Percentiles rank a stretch among this genome's conserved stretches.
Conservation (phyloP, 30 jellyfish, hydroid and myxozoan genomes). For the Aurelia coerulea region DNA sequence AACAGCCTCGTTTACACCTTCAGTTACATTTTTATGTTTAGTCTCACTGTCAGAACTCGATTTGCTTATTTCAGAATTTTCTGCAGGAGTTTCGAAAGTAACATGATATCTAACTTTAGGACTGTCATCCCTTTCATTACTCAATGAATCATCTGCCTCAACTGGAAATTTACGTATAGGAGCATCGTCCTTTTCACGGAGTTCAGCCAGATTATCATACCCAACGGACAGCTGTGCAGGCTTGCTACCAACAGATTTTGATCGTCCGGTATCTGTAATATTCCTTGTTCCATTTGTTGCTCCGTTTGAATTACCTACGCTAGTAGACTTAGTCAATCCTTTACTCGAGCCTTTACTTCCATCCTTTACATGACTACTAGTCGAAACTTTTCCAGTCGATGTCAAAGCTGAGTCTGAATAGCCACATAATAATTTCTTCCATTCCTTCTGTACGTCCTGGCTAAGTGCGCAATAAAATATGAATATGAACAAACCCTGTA, state of each 20-base stretch:
- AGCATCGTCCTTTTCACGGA: background rate
- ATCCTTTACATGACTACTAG: background rate
- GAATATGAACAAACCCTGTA: constrained; percentile 79
- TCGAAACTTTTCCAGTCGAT: constrained; percentile 19
- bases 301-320: too few species aligned
- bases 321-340: too few species aligned
- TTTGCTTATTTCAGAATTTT: too few species aligned
- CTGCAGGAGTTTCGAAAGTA: background rate
- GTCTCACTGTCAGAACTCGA: too few species aligned
- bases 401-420: background rate
- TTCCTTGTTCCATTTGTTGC: too few species aligned
- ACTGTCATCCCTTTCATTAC: background rate
- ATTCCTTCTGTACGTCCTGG: constrained; percentile 56
- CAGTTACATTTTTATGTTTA: background rate
- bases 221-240: background rate
- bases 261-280: too few species aligned
- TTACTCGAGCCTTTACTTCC: too few species aligned
- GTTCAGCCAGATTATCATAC: background rate
- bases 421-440: constrained; percentile 43
- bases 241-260: too few species aligned
- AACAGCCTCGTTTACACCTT: background rate
- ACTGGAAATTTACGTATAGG: background rate
- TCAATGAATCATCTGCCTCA: background rate
- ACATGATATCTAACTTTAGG: background rate
- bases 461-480: constrained; percentile 67